Evolutionary conservation across 2,888 invertebrate species (phyloP).

Genomic region (Tetragonula carbonaria): DNA sequence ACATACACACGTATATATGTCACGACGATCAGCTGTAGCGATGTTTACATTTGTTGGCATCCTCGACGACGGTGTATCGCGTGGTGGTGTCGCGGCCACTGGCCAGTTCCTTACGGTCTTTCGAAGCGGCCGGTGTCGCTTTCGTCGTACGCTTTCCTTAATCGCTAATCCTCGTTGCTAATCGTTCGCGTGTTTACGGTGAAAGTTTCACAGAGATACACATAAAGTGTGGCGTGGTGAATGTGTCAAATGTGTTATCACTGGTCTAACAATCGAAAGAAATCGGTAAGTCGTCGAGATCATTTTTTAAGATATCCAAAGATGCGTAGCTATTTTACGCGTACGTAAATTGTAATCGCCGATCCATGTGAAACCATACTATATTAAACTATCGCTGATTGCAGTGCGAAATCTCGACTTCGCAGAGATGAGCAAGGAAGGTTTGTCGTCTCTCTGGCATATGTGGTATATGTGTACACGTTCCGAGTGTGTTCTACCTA

Average conservation of each 20-base stretch:
- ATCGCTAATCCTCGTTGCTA: constrained; percentile 15
- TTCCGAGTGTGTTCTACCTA: neutral
- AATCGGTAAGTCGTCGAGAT: constrained; percentile 43
- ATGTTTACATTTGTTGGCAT: constrained; percentile 76
- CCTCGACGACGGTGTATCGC: constrained; percentile 57
- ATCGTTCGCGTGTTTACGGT: constrained; percentile 37
- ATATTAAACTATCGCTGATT: neutral
- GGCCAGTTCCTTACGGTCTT: constrained; percentile 74
- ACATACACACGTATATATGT: constrained; percentile 16
- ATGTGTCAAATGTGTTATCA: constrained; percentile 47
- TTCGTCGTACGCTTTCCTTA: constrained; percentile 21
- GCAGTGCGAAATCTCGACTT: neutral
- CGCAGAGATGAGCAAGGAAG: neutral
- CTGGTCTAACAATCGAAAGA: constrained; percentile 15
- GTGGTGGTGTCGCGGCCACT: constrained; percentile 69
- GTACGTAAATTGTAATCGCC: neutral
- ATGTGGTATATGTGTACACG: neutral
- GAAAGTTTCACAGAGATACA: constrained; percentile 34
- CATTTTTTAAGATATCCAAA: neutral
- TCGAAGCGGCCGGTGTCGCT: constrained; percentile 69
- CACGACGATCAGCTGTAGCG: constrained; percentile 73
- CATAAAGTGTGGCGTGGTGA: constrained; percentile 16
- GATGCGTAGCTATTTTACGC: neutral
- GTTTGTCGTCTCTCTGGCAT: too few species aligned
- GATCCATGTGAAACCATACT: too few species aligned